A percentile compares a stretch with the other conserved stretches of the same genome.
These are phyloP conservation scores for Chiloscyllium plagiosum DNA, from an alignment of 2,113 vertebrate genomes.

Conservation along the genomic window DNA sequence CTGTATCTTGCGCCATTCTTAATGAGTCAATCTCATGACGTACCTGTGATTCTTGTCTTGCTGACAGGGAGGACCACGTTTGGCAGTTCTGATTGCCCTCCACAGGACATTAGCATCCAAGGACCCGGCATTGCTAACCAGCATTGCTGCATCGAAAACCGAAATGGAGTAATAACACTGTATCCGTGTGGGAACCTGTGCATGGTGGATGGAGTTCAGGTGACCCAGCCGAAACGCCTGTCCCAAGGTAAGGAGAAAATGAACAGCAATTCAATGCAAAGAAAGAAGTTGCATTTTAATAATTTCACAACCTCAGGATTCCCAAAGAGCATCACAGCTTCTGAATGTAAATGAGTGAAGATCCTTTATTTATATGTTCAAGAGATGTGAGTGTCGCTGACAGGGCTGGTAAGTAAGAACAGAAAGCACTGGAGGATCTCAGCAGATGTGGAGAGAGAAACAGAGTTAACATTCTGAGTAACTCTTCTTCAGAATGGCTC, in stretches of 20 bases:
- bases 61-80: conserved; percentile 74
- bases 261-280: not conserved
- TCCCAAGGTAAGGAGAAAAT: conserved; percentile 68
- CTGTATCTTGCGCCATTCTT: too few relatives aligned
- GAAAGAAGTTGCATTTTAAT: not conserved
- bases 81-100: conserved; percentile 56
- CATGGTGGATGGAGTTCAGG: conserved; percentile 64
- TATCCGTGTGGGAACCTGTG: conserved; percentile 83
- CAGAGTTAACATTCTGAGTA: too few relatives aligned
- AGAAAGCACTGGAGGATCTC: too few relatives aligned
- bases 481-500: too few relatives aligned
- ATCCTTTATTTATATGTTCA: not conserved
- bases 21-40: not conserved
- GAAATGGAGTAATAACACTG: conserved; percentile 68
- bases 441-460: too few relatives aligned
- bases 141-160: conserved; percentile 88
- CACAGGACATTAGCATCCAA: conserved; percentile 75
- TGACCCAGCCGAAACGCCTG: conserved; percentile 69
- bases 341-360: not conserved
- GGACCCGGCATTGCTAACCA: conserved; percentile 67
- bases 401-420: too few relatives aligned
- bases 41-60: not conserved
- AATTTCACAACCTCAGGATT: not conserved
- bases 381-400: not conserved
- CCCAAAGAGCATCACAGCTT: not conserved